Evolutionary conservation across 2,797 vertebrate genomes (phyloP), one percentile per base, ranked within the genome.

Genomic region (Melanotaenia pygmaea): DNA sequence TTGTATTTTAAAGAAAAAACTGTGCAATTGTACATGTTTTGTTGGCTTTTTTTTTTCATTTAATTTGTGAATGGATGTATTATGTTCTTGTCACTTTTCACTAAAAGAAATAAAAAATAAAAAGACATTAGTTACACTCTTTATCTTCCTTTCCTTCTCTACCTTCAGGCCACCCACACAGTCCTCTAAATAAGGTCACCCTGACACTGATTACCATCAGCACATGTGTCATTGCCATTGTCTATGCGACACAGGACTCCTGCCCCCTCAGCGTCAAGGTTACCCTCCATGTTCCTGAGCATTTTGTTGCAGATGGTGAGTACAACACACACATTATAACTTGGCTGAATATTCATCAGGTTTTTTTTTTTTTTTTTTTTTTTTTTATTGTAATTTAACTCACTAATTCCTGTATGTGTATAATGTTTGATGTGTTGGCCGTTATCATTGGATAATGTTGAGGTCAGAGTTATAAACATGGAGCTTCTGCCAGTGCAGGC

Each of bases 281-380:
- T 90, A 99, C 97, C 0, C 96, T 99, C 5, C 98, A 99, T 0
- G 98, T 99, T 60, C 98, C 98, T 0, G 98, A 99, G 82, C 97
- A 99, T 91, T 99, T 99, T 94, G 96, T 99, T 0, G 98, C 98
- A 0, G 98, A 99, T 0, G 98, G 98, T 99, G 94, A 98, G 97
- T 88, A 47, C 62, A 63, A 71, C 24, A 34, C 74, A 67, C 69
- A 63, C 53, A 59, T 78, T 71, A 72, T 32, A 67, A 51, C 67
- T 64, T 71, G 64, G 66, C 59, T 34, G 34, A 73, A 53, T 67
- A 40, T 64, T 54, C 9, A 64, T 22, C 1, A 16, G 3, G 51
- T n/a, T n/a, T n/a, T n/a, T n/a, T 3, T 1, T 22, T 53, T n/a
- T 40, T 50, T 45, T 16, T 9, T n/a, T 67, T 68, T 2, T 22